Evolutionary conservation across 1,140 invertebrate species (phyloP).

Genomic region (Drosophila nebulosa): DNA sequence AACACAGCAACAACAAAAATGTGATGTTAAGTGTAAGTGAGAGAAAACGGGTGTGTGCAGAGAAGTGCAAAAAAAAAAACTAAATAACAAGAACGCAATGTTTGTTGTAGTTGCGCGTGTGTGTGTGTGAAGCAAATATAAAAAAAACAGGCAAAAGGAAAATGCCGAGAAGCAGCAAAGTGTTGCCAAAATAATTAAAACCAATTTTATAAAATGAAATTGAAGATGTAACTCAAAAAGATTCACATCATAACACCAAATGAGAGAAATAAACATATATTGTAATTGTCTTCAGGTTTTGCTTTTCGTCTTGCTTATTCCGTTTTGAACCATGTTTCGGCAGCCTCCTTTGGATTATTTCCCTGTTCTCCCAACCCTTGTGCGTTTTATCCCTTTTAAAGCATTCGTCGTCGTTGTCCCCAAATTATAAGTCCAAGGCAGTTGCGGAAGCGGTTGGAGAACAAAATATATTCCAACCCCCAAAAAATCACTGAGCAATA

Average conservation of each 20-base stretch:
- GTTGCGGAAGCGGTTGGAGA: slow-evolving; percentile 14
- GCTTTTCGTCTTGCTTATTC: slow-evolving; percentile 13
- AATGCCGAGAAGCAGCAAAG: slow-evolving; percentile 37
- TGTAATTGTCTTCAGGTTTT: neutral
- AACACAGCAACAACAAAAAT: slow-evolving; percentile 42
- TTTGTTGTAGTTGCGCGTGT: slow-evolving; percentile 13
- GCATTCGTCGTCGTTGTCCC: slow-evolving; percentile 3
- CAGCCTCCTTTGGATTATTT: slow-evolving; percentile 18
- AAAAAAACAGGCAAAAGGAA: slow-evolving; percentile 40
- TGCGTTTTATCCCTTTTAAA: slow-evolving; percentile 59
- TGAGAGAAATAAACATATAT: neutral
- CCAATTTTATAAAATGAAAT: slow-evolving; percentile 9
- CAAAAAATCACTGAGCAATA: slow-evolving; percentile 28
- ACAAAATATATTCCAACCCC: slow-evolving; percentile 57
- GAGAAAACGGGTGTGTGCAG: neutral
- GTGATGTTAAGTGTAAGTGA: slow-evolving; percentile 71
- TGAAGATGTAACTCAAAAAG: neutral
- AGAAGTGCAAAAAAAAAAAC: neutral
- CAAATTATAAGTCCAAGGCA: neutral
- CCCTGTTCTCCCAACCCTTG: slow-evolving; percentile 44
- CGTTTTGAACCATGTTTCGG: slow-evolving; percentile 31
- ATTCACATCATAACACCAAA: neutral
- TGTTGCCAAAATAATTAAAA: slow-evolving; percentile 24
- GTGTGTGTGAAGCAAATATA: slow-evolving; percentile 26
- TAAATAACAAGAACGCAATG: slow-evolving; percentile 1